These are phyloP conservation scores for Alauda arvensis DNA, from an alignment of 2,797 vertebrate species.

Conservation along the genomic window DNA sequence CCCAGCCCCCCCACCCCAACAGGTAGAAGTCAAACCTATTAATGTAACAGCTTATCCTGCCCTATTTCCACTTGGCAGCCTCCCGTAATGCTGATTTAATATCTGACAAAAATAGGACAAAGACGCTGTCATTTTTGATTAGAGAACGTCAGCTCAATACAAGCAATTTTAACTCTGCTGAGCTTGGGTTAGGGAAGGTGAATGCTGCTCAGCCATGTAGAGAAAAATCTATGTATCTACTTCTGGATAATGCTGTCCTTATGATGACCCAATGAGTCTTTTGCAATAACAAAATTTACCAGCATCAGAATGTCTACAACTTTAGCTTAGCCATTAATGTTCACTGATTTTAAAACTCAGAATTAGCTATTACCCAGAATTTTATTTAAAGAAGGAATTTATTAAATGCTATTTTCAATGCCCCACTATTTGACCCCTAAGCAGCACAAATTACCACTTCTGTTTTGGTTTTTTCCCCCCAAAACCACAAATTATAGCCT, in stretches of 20 bases:
- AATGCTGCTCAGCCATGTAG: background rate
- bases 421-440: background rate
- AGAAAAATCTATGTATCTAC: fast-evolving
- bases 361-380: background rate
- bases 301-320: background rate
- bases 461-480: fast-evolving
- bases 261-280: background rate
- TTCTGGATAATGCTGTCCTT: background rate
- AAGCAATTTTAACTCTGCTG: slow-evolving; percentile 22
- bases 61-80: slow-evolving; percentile 49
- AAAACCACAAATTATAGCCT: background rate
- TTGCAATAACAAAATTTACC: background rate
- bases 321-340: background rate
- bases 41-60: slow-evolving; percentile 49
- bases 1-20: background rate
- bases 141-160: slow-evolving; percentile 19
- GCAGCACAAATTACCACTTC: background rate
- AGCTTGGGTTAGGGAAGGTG: background rate
- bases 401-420: background rate
- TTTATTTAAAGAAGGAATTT: background rate
- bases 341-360: background rate
- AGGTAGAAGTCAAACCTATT: slow-evolving; percentile 49
- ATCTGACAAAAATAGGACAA: slow-evolving; percentile 57
- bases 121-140: slow-evolving; percentile 57
- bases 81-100: slow-evolving; percentile 34